These are phyloP conservation scores for Phycodurus eques DNA, from an alignment of 2,113 vertebrate species.

Conservation along the genomic window DNA sequence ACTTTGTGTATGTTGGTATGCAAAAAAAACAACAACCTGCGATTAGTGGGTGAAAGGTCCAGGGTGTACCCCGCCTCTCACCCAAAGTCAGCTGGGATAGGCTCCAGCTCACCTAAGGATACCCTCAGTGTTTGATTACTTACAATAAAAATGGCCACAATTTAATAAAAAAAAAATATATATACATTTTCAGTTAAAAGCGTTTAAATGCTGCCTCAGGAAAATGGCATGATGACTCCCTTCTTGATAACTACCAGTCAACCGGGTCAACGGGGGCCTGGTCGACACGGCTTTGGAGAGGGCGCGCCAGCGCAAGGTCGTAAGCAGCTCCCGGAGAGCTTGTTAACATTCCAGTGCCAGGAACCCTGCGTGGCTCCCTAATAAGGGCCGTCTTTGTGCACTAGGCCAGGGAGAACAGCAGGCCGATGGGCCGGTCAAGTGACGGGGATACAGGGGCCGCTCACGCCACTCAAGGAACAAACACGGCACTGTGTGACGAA, in stretches of 20 bases:
- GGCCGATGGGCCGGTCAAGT: slow-evolving; percentile 52
- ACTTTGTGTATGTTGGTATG: neutral
- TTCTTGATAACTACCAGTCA: slow-evolving; percentile 14
- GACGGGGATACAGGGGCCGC: slow-evolving; percentile 55
- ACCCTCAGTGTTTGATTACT: neutral
- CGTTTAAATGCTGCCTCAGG: neutral
- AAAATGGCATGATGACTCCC: neutral
- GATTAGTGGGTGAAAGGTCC: no score
- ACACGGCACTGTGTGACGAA: slow-evolving; percentile 38
- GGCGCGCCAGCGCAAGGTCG: slow-evolving; percentile 57
- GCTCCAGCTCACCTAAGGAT: no score
- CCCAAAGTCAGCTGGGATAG: no score
- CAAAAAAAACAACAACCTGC: neutral
- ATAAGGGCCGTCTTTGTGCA: slow-evolving; percentile 65
- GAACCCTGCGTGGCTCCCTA: slow-evolving; percentile 51
- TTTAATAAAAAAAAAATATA: neutral
- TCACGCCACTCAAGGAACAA: slow-evolving; percentile 59
- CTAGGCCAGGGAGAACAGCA: slow-evolving; percentile 48
- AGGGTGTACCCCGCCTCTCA: no score
- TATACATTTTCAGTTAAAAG: neutral
- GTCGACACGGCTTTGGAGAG: slow-evolving; percentile 29
- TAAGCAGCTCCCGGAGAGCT: slow-evolving; percentile 53
- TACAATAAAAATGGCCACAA: neutral
- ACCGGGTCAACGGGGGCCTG: slow-evolving; percentile 19
- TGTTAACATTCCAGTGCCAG: slow-evolving; percentile 70